These are phyloP conservation scores for Paelopatides confundens DNA, from an alignment of 53 echinoderm and acorn worm species.

Conservation along the genomic window DNA sequence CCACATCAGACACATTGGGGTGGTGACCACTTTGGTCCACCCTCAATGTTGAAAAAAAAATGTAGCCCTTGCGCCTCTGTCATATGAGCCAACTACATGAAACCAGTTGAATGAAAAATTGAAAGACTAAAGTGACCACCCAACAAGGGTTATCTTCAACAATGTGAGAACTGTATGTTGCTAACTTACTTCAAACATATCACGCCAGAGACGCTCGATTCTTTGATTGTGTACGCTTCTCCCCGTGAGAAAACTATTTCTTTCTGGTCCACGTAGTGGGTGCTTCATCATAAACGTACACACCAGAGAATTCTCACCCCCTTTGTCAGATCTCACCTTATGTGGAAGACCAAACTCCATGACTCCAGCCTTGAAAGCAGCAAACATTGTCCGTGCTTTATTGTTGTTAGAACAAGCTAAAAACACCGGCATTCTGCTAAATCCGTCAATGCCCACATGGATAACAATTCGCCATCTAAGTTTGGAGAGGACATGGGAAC, in stretches of 20 bases:
- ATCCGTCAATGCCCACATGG: slow-evolving; percentile 77
- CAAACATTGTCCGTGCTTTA: slow-evolving; percentile 21
- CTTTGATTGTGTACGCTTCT: slow-evolving; percentile 66
- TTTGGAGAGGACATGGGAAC: no score
- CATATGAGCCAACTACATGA: no score
- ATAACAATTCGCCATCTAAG: slow-evolving; percentile 76
- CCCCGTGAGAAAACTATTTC: slow-evolving; percentile 63
- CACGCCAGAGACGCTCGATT: slow-evolving; percentile 68
- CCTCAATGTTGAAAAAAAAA: no score
- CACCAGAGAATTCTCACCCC: slow-evolving; percentile 66
- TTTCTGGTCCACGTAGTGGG: slow-evolving; percentile 53
- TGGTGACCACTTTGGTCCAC: no score
- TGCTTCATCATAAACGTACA: slow-evolving; percentile 56
- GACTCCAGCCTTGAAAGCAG: slow-evolving; percentile 27
- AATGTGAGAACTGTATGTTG: neutral
- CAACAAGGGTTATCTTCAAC: neutral
- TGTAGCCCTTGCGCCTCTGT: no score
- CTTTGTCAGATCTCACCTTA: slow-evolving; percentile 65
- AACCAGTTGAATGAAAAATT: no score
- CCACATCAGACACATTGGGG: no score
- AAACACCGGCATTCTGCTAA: slow-evolving; percentile 54
- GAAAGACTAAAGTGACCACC: no score
- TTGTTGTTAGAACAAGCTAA: slow-evolving; percentile 65
- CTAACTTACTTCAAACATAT: neutral
- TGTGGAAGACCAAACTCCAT: slow-evolving; percentile 67